phyloP scores from a whole-genome alignment of 2,797 vertebrate species.

The Alca torda region DNA sequence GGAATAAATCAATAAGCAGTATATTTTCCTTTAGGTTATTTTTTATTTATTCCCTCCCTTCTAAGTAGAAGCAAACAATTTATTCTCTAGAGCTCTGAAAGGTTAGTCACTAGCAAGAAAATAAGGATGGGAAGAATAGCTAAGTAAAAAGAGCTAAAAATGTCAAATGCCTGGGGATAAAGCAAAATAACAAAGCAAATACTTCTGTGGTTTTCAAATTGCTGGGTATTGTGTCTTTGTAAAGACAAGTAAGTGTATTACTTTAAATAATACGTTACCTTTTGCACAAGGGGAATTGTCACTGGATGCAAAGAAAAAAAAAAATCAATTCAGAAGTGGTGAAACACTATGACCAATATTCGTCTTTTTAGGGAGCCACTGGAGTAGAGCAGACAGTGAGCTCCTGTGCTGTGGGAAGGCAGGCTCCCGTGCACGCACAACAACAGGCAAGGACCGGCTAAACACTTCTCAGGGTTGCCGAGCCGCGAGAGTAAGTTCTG shows the following conservation, averaged over 20 bases:
- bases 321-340: not conserved
- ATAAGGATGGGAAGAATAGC: not conserved
- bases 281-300: not conserved
- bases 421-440: rapidly evolving
- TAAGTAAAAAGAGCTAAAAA: not conserved
- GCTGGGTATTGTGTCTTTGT: not conserved
- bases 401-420: not conserved
- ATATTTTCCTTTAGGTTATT: not conserved
- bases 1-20: not conserved
- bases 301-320: not conserved
- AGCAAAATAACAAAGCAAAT: not conserved
- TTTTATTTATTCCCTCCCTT: not conserved
- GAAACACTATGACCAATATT: not conserved
- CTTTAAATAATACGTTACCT: not conserved
- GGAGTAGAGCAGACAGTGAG: not conserved
- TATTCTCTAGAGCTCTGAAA: constrained; percentile 5
- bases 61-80: not conserved
- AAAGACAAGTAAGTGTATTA: not conserved
- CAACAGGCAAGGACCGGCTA: not conserved
- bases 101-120: not conserved
- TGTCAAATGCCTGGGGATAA: not conserved
- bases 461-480: not conserved
- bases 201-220: not conserved
- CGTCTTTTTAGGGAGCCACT: not conserved
- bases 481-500: rapidly evolving